Conservation (phyloP, 2,797 vertebrate species). For the Pelochelys cantorii region DNA sequence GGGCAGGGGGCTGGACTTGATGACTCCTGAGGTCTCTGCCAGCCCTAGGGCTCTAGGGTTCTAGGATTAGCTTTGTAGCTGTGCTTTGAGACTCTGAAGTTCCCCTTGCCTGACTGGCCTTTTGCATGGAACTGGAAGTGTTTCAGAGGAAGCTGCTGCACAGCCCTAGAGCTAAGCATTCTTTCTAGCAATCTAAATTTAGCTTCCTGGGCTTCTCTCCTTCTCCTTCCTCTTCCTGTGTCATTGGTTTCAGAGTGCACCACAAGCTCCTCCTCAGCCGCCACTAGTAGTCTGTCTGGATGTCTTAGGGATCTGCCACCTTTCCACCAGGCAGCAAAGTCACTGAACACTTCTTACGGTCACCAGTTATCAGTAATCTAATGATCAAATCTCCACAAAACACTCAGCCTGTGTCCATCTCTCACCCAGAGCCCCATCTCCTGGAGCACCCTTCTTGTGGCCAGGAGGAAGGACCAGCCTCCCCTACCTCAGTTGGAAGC, state of each 20-base stretch:
- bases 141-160: constrained; percentile 39
- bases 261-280: neutral
- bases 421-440: neutral
- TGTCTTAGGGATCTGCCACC: constrained; percentile 35
- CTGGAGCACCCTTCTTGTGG: neutral
- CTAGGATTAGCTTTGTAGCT: neutral
- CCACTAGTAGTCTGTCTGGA: neutral
- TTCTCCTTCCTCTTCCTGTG: constrained; percentile 63
- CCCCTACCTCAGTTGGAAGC: neutral
- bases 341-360: neutral
- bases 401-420: neutral
- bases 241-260: constrained; percentile 42
- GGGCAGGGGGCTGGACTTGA: too few species aligned
- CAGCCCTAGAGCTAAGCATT: neutral
- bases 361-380: neutral
- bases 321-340: neutral
- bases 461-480: neutral
- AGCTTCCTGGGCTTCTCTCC: neutral
- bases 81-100: neutral
- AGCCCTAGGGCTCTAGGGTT: too few species aligned
- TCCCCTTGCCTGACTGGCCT: neutral
- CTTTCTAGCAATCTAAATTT: constrained; percentile 67
- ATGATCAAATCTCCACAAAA: neutral
- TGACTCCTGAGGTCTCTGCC: too few species aligned
- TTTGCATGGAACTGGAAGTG: constrained; percentile 30